Base-by-base conservation (phyloP, 2,888 invertebrate genomes). In the Himalopsyche tibetana region DNA sequence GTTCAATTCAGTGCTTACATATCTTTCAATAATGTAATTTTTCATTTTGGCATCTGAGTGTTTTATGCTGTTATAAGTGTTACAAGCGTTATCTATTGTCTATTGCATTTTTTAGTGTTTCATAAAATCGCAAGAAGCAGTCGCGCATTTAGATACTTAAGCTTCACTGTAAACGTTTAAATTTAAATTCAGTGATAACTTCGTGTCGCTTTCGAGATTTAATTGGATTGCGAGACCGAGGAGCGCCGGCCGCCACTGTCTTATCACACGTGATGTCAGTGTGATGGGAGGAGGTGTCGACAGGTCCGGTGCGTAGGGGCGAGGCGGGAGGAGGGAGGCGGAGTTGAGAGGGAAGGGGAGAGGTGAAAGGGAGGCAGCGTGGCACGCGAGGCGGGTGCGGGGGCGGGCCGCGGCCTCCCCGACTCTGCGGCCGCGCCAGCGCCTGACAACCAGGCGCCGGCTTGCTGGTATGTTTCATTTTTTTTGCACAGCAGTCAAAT, bases 361-460 rank as follows among this genome's bases (percentile, higher is more conserved):
- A 89, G 85, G 88, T 80, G 89, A 19, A 85, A 84, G 88, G 85
- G 84, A 87, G 89, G 87, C 91, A 87, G 89, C 89, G 89, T 89
- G 90, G 89, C 89, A 88, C 89, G 89, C 89, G 89, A 89, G 89
- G 89, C 89, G 89, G 89, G 89, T 85, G 88, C 89, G 87, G 88
- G 89, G 87, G 89, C 89, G 88, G 89, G 88, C 86, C 85, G 87
- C 86, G 85, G 88, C 85, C 84, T 84, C 82, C 17, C 84, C 88
- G 85, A 83, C 84, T 89, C 86, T 83, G 83, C 89, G 87, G 88
- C 89, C 88, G 89, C 88, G 86, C 82, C 84, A 89, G 85, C 87
- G 84, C 88, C 86, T 80, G 86, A 88, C 85, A 88, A 88, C 89
- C 86, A 86, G 86, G 85, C 56, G 84, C 86, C 89, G 82, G 87